Percentiles rank a stretch among this genome's conserved stretches.
Evolutionary conservation across 2,888 invertebrate genomes (phyloP).

Genomic region (Liodrosophila aerea): DNA sequence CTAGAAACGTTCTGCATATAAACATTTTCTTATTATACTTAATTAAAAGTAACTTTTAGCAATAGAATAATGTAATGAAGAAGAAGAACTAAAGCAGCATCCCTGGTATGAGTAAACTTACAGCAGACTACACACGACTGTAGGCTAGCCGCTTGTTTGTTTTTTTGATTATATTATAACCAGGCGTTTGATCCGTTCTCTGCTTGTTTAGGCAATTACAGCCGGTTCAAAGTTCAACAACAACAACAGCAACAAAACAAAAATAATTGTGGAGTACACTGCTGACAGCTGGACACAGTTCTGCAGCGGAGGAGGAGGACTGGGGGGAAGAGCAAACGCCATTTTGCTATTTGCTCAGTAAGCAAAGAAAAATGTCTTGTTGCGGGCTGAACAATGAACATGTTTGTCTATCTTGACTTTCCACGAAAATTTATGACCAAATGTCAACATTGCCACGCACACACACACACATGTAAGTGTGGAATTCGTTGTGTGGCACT

Average conservation of each 20-base stretch:
- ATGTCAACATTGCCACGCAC: conserved; percentile 61
- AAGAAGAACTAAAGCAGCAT: too few species aligned
- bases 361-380: conserved; percentile 20
- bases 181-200: not conserved
- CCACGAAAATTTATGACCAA: conserved; percentile 58
- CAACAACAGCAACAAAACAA: conserved; percentile 25
- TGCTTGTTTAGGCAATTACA: conserved; percentile 30
- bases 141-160: not conserved
- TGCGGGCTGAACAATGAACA: conserved; percentile 51
- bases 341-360: conserved; percentile 39
- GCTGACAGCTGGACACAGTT: conserved; percentile 52
- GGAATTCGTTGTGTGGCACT: not conserved
- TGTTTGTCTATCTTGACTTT: conserved; percentile 55
- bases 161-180: not conserved
- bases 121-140: not conserved
- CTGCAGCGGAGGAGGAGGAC: not conserved
- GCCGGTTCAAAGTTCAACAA: conserved; percentile 28
- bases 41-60: too few species aligned
- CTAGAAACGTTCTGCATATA: too few species aligned
- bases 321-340: too few species aligned
- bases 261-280: conserved; percentile 15
- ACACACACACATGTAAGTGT: not conserved
- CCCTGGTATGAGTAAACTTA: too few species aligned
- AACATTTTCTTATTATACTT: too few species aligned
- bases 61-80: too few species aligned